Conservation (phyloP, 2,888 invertebrate species). For the Eristalis arbustorum region DNA sequence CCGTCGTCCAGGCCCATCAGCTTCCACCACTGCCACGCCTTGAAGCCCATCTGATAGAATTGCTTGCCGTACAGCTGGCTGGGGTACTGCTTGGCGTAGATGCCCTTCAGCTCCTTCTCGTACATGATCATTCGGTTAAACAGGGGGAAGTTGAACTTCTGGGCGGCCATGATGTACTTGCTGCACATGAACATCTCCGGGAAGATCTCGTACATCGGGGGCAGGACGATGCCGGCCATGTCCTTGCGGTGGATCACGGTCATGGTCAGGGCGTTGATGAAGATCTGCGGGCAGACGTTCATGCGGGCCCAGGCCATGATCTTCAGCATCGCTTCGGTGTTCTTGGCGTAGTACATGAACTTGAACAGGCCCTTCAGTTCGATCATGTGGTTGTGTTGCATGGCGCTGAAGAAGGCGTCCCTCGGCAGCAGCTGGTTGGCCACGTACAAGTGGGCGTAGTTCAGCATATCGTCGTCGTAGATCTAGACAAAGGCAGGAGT, state of each 20-base stretch:
- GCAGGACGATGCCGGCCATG: slow-evolving; percentile 84
- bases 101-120: slow-evolving; percentile 78
- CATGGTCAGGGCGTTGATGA: slow-evolving; percentile 84
- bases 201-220: slow-evolving; percentile 87
- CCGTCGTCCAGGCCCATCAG: slow-evolving; percentile 76
- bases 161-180: slow-evolving; percentile 85
- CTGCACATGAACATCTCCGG: slow-evolving; percentile 87
- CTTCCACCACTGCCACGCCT: slow-evolving; percentile 78
- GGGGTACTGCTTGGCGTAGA: slow-evolving; percentile 75
- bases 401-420: slow-evolving; percentile 81
- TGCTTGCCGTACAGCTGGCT: not conserved
- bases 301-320: slow-evolving; percentile 86
- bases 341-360: slow-evolving; percentile 86
- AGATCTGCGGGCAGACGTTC: slow-evolving; percentile 86
- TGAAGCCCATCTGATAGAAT: slow-evolving; percentile 75
- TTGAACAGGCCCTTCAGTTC: slow-evolving; percentile 84
- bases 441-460: slow-evolving; percentile 74
- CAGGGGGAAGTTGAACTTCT: slow-evolving; percentile 81
- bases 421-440: slow-evolving; percentile 80
- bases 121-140: slow-evolving; percentile 79
- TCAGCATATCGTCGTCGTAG: slow-evolving; percentile 73
- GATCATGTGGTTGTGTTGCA: slow-evolving; percentile 81
- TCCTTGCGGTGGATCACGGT: slow-evolving; percentile 85
- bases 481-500: slow-evolving; percentile 71
- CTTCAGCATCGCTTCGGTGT: slow-evolving; percentile 86